phyloP scores from a whole-genome alignment of 2,888 invertebrate species.

The Coremacera marginata region DNA sequence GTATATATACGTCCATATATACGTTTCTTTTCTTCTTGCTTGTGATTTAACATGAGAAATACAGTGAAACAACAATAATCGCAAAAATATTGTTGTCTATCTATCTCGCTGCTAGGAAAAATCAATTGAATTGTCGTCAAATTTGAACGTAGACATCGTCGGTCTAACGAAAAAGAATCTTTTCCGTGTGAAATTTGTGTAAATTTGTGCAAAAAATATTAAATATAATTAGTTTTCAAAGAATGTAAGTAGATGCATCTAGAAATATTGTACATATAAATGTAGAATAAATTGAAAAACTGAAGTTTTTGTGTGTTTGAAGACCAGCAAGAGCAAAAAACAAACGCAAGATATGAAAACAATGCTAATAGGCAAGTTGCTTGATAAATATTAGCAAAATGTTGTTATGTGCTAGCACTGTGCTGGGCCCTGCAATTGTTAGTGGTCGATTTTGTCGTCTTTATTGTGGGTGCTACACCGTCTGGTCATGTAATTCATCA shows the following conservation, averaged over 20 bases:
- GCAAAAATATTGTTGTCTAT: neutral
- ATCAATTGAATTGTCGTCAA: slow-evolving; percentile 35
- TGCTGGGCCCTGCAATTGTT: neutral
- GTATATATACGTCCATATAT: too few species aligned
- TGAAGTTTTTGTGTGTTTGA: neutral
- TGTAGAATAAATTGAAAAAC: neutral
- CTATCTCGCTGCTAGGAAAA: slow-evolving; percentile 24
- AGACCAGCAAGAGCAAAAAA: neutral
- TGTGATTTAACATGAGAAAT: neutral
- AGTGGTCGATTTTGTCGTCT: neutral
- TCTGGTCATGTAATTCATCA: neutral
- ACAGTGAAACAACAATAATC: neutral
- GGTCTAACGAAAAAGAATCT: slow-evolving; percentile 24
- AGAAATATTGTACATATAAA: neutral
- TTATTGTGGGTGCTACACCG: neutral
- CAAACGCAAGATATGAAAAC: neutral
- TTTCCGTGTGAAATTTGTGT: slow-evolving; percentile 11
- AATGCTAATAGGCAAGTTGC: neutral
- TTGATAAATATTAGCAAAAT: neutral
- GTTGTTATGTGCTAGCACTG: neutral
- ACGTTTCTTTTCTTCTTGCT: too few species aligned
- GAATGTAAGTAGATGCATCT: slow-evolving; percentile 19
- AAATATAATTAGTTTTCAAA: neutral
- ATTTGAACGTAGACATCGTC: slow-evolving; percentile 17
- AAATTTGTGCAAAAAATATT: slow-evolving; percentile 20